Evolutionary conservation across 2,888 invertebrate genomes (phyloP), one percentile per base, ranked within the genome.

Genomic region (Netelia melanura): DNA sequence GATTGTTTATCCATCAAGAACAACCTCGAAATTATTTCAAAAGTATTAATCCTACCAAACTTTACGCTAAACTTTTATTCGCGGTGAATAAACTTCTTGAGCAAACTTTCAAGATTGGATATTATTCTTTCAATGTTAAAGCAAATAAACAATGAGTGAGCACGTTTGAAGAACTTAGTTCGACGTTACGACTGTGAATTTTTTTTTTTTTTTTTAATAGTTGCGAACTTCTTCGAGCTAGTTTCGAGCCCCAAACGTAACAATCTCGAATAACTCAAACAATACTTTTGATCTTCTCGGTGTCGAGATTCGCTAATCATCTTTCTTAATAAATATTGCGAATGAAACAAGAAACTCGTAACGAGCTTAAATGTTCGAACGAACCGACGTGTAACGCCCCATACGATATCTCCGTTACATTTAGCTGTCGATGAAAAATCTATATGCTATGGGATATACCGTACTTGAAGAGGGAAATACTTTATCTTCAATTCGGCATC

Each of bases 401-500:
- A 44, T 52, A 52, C 17, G 1, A 17, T 48, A 21, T 43, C 21
- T 8, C 23, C 21, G 61, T 43, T 43, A 44, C 21, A 58, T 14
- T 23, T 23, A 21, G 6, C 72, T 72, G n/a, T 58, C 9, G 21
- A 17, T 17, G 23, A 62, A 70, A 70, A 58, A 70, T 14, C 3
- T 14, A 3, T 17, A 14, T 38, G 61, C 21, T 52, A 5, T 44
- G 30, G 30, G 61, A 21, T 11, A 72, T 61, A 67, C 70, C 70
- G 77, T 74, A 81, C 64, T 81, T 74, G 58, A 65, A 71, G 77
- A 64, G 62, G 67, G 68, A 5, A 72, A 75, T 81, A 74, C 77
- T 81, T 82, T 75, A 81, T 78, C 71, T 81, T 30, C 70, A 65
- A 81, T 81, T 81, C 75, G 65, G 65, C 71, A 85, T 85, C 81